Base-by-base conservation (phyloP, 2,888 invertebrate genomes). In the Odontothrips loti region DNA sequence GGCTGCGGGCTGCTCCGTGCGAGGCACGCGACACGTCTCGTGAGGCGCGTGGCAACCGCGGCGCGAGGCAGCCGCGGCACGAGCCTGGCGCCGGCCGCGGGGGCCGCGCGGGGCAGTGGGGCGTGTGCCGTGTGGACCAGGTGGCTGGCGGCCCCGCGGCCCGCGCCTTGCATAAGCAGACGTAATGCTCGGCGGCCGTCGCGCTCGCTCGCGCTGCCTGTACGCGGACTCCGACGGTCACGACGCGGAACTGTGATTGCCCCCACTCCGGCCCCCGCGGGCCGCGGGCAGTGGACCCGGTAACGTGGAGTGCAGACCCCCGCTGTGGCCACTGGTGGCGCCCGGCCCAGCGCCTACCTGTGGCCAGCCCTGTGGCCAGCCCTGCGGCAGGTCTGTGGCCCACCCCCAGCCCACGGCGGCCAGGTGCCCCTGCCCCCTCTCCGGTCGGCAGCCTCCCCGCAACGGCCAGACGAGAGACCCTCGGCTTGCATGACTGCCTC, bases 161-260 rank as follows among this genome's bases (percentile, higher is more conserved):
- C 51, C 51, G 12, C 51, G 58, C 58, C 58, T 75, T 75, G 68
- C 68, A 75, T 75, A 75, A 75, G 68, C 68, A 75, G 68, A 27
- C 68, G 68, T 75, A 75, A 75, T 27, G 68, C 68, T 15, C 68
- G 68, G 9, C n/a, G 58, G 58, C 58, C 17, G 58, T 43, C 34
- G 34, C 34, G 34, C 6, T n/a, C 6, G 34, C 34, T 6, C 34
- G 34, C 34, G 34, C 34, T 43, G 34, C 34, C 34, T 6, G 34
- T n/a, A n/a, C n/a, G n/a, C n/a, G n/a, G n/a, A n/a, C n/a, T n/a
- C n/a, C n/a, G n/a, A n/a, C n/a, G n/a, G 68, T 75, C 68, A 75
- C 68, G 68, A 75, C 68, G 68, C 68, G 68, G 68, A 75, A 75
- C n/a, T 75, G 68, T 75, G 68, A 75, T 75, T 75, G n/a, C 10